These are phyloP conservation scores for Chelonoidis abingdonii DNA, from an alignment of 2,113 vertebrate species.

Conservation along the genomic window DNA sequence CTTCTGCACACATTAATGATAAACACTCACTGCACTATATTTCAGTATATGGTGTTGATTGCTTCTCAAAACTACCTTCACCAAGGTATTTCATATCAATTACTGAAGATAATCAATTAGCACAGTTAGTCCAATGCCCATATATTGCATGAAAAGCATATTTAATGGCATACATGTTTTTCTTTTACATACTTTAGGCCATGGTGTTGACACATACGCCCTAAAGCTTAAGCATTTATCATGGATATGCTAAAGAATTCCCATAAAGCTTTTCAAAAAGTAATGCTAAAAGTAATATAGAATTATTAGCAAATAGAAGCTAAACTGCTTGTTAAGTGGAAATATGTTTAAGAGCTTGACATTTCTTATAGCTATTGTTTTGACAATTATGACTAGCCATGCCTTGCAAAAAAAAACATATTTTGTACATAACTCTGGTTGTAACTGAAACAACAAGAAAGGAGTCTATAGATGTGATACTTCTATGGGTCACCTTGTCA, in stretches of 20 bases:
- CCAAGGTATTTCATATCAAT: not conserved
- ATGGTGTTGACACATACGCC: not conserved
- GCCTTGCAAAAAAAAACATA: not conserved
- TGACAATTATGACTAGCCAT: not conserved
- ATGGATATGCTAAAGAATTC: not conserved
- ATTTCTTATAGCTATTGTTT: not conserved
- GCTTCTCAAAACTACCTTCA: not conserved
- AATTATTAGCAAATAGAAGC: not conserved
- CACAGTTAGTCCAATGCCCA: not conserved
- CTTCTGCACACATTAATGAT: not conserved
- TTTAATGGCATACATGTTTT: not conserved
- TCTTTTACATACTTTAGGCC: not conserved
- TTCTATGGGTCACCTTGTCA: not conserved
- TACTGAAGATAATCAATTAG: not conserved
- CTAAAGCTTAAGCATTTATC: not conserved
- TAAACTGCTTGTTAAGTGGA: not conserved
- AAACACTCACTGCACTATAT: constrained; percentile 16
- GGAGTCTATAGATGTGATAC: not conserved
- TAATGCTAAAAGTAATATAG: not conserved
- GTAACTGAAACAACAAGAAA: not conserved
- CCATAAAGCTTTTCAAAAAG: not conserved
- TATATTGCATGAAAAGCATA: not conserved
- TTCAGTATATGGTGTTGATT: constrained; percentile 29
- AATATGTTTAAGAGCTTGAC: not conserved
- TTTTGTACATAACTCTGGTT: not conserved